A percentile compares a stretch with the other conserved stretches of the same genome.
Evolutionary conservation across 1,140 invertebrate genomes (phyloP).

Genomic region (Dolichoris vasculosae): DNA sequence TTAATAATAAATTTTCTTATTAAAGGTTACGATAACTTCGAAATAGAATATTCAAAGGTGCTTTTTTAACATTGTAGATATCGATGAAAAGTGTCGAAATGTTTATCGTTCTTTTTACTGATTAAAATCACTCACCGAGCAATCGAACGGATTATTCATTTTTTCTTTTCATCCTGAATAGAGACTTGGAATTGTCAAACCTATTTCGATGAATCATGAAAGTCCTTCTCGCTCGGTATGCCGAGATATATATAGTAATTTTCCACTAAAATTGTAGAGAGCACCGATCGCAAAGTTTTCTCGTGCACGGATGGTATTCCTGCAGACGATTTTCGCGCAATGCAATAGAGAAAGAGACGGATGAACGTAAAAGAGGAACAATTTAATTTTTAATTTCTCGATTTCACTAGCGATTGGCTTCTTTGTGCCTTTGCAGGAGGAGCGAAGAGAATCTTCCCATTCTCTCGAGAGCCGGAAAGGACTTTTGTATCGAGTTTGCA

Average conservation of each 20-base stretch:
- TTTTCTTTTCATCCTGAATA: neutral
- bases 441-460: neutral
- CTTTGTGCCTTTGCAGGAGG: conserved; percentile 31
- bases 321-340: neutral
- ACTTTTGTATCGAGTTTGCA: conserved; percentile 52
- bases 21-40: neutral
- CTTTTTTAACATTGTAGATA: neutral
- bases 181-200: neutral
- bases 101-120: neutral
- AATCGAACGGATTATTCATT: neutral
- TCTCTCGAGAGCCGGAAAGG: conserved; percentile 4
- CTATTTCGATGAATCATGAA: neutral
- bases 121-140: neutral
- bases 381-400: conserved; percentile 54
- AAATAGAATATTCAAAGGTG: neutral
- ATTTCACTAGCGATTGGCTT: conserved; percentile 53
- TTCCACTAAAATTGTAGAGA: conserved; percentile 15
- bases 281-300: conserved; percentile 19
- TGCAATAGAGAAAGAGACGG: neutral
- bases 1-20: neutral
- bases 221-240: neutral
- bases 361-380: conserved; percentile 8
- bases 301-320: neutral
- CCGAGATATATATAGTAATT: conserved; percentile 27
- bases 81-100: neutral